Percentiles rank a stretch among this genome's conserved stretches.
Evolutionary conservation across 2,113 vertebrate genomes (phyloP).

Genomic region (Nannospalax galili): DNA sequence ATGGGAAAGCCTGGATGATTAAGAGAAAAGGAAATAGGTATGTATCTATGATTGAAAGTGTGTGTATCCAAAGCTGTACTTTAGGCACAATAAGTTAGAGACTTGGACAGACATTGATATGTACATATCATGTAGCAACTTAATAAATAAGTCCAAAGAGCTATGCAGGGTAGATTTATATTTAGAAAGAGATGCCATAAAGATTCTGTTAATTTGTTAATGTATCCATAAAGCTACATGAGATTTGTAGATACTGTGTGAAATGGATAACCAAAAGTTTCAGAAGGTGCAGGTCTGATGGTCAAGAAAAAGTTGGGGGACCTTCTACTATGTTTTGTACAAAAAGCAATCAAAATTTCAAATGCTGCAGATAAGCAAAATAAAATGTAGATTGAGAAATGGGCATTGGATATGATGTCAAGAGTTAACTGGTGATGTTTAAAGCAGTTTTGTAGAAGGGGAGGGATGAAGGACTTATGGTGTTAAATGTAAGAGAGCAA

Average conservation of each 20-base stretch:
- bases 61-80: background rate
- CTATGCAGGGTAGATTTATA: background rate
- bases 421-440: background rate
- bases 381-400: background rate
- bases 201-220: background rate
- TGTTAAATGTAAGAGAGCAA: background rate
- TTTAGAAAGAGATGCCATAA: background rate
- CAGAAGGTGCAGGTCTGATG: background rate
- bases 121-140: background rate
- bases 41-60: background rate
- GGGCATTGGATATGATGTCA: background rate
- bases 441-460: background rate
- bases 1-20: too few species aligned
- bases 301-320: background rate
- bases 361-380: background rate
- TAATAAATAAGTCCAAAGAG: constrained; percentile 1
- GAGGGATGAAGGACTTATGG: background rate
- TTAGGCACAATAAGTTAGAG: background rate
- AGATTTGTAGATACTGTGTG: background rate
- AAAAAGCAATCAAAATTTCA: background rate
- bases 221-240: background rate
- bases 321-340: background rate
- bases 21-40: background rate
- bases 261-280: background rate
- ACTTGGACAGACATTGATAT: background rate